Conservation (phyloP, 2,113 vertebrate species). For the Sigmodon hispidus region DNA sequence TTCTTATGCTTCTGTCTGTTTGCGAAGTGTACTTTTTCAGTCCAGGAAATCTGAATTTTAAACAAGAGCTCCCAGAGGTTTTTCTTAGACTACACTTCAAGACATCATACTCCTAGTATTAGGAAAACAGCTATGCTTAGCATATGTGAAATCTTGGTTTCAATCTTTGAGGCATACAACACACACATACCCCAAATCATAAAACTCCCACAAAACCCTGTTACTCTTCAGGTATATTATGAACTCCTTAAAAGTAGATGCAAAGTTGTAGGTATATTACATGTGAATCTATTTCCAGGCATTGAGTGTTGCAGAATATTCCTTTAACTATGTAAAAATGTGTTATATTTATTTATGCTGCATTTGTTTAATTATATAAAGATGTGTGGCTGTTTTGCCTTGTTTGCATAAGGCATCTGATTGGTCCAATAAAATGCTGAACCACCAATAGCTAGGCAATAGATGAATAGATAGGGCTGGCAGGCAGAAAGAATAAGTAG, state of each 20-base stretch:
- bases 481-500: not conserved
- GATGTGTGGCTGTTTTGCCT: not conserved
- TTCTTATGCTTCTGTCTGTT: not conserved
- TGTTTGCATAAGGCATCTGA: not conserved
- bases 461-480: not conserved
- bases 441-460: not conserved
- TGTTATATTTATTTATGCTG: not conserved
- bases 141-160: not conserved
- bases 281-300: not conserved
- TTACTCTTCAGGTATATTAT: not conserved
- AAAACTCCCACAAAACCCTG: not conserved
- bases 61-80: not conserved
- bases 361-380: not conserved
- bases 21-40: conserved; percentile 6
- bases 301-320: not conserved
- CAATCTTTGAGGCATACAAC: not conserved
- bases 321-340: not conserved
- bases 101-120: not conserved
- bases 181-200: not conserved
- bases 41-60: not conserved
- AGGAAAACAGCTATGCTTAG: not conserved
- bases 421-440: not conserved
- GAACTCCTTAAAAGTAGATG: not conserved
- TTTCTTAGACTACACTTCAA: conserved; percentile 5
- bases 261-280: not conserved